Evolutionary conservation across 2,888 invertebrate species (phyloP), one percentile per base, ranked within the genome.

Genomic region (Protodeltote pygarga): DNA sequence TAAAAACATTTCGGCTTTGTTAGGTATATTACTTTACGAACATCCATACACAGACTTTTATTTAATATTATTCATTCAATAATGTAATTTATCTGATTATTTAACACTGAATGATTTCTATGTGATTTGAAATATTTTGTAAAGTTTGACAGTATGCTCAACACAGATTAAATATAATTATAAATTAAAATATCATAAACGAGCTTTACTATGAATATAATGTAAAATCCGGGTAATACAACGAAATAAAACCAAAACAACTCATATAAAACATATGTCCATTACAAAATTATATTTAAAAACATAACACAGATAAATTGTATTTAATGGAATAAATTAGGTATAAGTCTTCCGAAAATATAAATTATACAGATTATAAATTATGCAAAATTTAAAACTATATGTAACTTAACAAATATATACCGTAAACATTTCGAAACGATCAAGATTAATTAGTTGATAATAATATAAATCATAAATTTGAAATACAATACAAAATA

Each of bases 201-300:
- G n/a, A n/a, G n/a, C n/a, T n/a, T n/a, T n/a, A n/a, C n/a, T n/a
- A n/a, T n/a, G n/a, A n/a, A n/a, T n/a, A n/a, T n/a, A n/a, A n/a
- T n/a, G 14, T 8, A 3, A 9, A 23, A 6, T 19, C 8, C n/a
- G 32, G 25, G 10, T 16, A n/a, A 28, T 15, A 11, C 2, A 31
- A 47, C 34, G 13, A 60, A 62, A 60, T 40, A 32, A 61, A 65
- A 67, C 47, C 45, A 68, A 52, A 42, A 40, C 44, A 53, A 64
- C 16, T 23, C 9, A 38, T 29, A 46, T 33, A 40, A 58, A 62
- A 27, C 3, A 57, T 48, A 64, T 64, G 45, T 71, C 34, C 44
- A 55, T 68, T 61, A 65, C 47, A 65, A 63, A 65, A 62, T 53
- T 64, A 58, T 50, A 65, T 48, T 57, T 50, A n/a, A 53, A 67